A percentile compares a stretch with the other conserved stretches of the same genome.
phyloP scores from a whole-genome alignment of 2,797 vertebrate species.

The Neosilurus hyrtlii region DNA sequence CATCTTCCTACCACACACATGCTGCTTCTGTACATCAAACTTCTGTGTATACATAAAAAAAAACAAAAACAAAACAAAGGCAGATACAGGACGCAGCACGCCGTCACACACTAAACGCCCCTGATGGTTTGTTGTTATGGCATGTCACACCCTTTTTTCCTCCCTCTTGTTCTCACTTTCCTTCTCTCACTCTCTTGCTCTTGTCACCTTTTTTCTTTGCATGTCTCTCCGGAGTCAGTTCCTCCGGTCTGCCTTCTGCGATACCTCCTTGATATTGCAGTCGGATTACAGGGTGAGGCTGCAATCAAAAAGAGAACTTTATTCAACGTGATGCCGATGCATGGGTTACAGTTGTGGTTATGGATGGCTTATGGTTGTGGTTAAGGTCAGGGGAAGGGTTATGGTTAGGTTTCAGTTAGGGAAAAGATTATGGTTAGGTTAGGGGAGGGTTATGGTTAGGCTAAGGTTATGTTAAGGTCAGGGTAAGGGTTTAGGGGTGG shows the following conservation, averaged over 20 bases:
- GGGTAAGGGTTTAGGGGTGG: too few relatives aligned
- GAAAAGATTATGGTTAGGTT: too few relatives aligned
- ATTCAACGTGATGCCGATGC: neutral
- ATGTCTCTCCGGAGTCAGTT: constrained; percentile 43
- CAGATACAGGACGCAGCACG: constrained; percentile 46
- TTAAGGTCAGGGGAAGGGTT: too few relatives aligned
- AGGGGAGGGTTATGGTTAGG: too few relatives aligned
- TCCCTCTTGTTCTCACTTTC: constrained; percentile 46
- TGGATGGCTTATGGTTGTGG: too few relatives aligned
- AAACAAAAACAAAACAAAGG: constrained; percentile 37
- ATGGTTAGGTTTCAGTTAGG: too few relatives aligned
- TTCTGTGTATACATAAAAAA: constrained; percentile 40
- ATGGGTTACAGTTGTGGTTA: too few relatives aligned
- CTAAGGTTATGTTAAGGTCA: too few relatives aligned
- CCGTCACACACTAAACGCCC: constrained; percentile 51
- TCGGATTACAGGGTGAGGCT: constrained; percentile 10
- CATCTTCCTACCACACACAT: constrained; percentile 1
- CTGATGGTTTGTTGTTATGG: constrained; percentile 54
- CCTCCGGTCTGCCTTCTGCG: constrained; percentile 40
- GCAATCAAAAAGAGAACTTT: neutral
- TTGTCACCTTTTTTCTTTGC: constrained; percentile 42
- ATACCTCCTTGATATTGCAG: constrained; percentile 39
- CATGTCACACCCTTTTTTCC: constrained; percentile 42
- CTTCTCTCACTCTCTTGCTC: constrained; percentile 26
- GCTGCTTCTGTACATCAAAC: constrained; percentile 1